Base-by-base conservation (phyloP, 2,113 vertebrate species). In the Tenebrosternarchus preto region DNA sequence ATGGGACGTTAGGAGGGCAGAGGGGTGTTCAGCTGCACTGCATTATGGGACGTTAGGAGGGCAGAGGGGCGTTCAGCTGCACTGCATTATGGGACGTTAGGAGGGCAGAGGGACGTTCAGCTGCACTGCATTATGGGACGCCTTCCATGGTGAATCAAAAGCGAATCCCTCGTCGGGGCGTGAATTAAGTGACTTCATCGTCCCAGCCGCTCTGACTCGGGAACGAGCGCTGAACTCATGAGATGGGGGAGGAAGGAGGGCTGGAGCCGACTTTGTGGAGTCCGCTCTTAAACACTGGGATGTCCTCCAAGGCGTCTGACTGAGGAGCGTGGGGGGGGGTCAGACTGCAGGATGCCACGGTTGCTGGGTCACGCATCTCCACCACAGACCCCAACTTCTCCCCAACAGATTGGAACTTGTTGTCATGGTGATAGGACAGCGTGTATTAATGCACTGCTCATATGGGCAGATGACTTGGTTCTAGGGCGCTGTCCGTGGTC, bases 91-190 rank as follows among this genome's bases (percentile, higher is more conserved):
- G n/a, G n/a, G n/a, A n/a, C 16, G 16, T n/a, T n/a, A 12, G 16
- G 22, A 24, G 6, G 15, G 50, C 15, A 31, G 17, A 5, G n/a
- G 25, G 63, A n/a, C 29, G 19, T 46, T 71, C 39, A 43, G 39
- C 22, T n/a, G 50, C 4, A 6, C 46, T 15, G 24, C 25, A 64
- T 46, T 24, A 19, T 77, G 66, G 57, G 24, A 7, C 16, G 16
- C 75, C 64, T 77, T 77, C 71, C 24, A 77, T 46, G 9, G 11
- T 73, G 19, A 78, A 67, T 31, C 33, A 67, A 73, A 66, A 66
- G 31, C 55, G 24, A 39, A 50, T 73, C 46, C 31, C 24, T 59
- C 46, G 69, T 73, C 53, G n/a, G 70, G 20, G 31, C 66, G n/a
- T 43, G n/a, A 57, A 39, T 77, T n/a, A 70, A n/a, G 27, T 55